Conservation (phyloP, 2,797 vertebrate genomes). For the Zalophus californianus region DNA sequence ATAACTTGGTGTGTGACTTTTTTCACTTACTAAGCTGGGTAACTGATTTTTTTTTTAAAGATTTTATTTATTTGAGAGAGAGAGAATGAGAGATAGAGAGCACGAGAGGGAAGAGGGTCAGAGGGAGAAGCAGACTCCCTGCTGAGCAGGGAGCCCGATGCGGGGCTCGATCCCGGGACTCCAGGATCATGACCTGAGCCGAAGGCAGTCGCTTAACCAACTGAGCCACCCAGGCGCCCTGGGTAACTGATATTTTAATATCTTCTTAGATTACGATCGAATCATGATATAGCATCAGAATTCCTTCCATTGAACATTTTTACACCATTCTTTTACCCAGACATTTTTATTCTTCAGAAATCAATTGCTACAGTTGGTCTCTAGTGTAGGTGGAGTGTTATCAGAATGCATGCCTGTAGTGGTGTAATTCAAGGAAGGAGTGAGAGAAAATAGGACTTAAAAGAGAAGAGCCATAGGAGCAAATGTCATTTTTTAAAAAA, state of each 20-base stretch:
- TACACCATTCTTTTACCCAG: neutral
- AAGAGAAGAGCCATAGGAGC: neutral
- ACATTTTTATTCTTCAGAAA: neutral
- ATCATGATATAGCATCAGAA: neutral
- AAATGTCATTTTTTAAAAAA: neutral
- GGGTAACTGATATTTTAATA: neutral
- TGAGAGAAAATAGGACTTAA: neutral
- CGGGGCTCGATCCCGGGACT: no score
- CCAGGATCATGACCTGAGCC: no score
- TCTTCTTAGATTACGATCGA: neutral
- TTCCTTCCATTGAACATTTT: neutral
- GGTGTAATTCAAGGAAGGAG: neutral
- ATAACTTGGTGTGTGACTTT: neutral
- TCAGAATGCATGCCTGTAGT: neutral
- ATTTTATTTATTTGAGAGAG: no score
- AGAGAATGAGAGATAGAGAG: no score
- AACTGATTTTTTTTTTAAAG: neutral
- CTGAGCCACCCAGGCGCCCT: no score
- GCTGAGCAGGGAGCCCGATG: no score
- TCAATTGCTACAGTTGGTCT: neutral
- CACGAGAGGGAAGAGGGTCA: no score
- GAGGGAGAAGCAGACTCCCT: no score
- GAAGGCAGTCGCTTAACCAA: no score
- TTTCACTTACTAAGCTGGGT: neutral
- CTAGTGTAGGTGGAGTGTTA: neutral